Conservation (phyloP, 2,797 vertebrate genomes). For the Yasuhikotakia modesta region DNA sequence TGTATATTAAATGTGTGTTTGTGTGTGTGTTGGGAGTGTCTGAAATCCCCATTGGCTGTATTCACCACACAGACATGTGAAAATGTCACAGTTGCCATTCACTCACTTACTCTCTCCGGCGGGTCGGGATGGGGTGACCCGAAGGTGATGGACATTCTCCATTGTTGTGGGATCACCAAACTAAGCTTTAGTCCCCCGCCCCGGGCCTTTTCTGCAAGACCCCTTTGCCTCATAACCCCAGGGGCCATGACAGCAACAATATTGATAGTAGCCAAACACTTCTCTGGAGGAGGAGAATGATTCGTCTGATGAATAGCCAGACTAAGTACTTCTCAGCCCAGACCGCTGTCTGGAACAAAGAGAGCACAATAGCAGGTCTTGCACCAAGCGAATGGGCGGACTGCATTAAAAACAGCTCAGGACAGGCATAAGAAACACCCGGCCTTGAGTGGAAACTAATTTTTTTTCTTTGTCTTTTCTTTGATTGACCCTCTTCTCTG, state of each 20-base stretch:
- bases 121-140: slow-evolving; percentile 44
- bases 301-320: slow-evolving; percentile 58
- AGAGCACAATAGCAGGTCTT: slow-evolving; percentile 53
- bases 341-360: slow-evolving; percentile 61
- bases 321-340: slow-evolving; percentile 61
- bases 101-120: slow-evolving; percentile 39
- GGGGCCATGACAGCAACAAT: slow-evolving; percentile 68
- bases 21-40: not conserved
- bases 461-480: slow-evolving; percentile 51
- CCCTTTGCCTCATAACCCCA: slow-evolving; percentile 61
- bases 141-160: slow-evolving; percentile 61
- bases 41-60: slow-evolving; percentile 25
- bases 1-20: slow-evolving; percentile 15
- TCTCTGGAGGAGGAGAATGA: slow-evolving; percentile 49
- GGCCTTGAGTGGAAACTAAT: slow-evolving; percentile 56
- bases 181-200: slow-evolving; percentile 49
- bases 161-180: slow-evolving; percentile 64
- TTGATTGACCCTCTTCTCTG: slow-evolving; percentile 47
- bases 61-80: slow-evolving; percentile 32
- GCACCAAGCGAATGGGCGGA: slow-evolving; percentile 53
- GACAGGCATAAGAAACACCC: slow-evolving; percentile 52
- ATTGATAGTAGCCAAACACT: slow-evolving; percentile 67
- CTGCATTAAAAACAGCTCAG: slow-evolving; percentile 62
- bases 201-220: slow-evolving; percentile 49
- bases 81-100: slow-evolving; percentile 54